Percentiles rank a stretch among this genome's conserved stretches.
These are phyloP conservation scores for Caenorhabditis briggsae DNA, from an alignment of 1,140 invertebrate species.

Conservation along the genomic window DNA sequence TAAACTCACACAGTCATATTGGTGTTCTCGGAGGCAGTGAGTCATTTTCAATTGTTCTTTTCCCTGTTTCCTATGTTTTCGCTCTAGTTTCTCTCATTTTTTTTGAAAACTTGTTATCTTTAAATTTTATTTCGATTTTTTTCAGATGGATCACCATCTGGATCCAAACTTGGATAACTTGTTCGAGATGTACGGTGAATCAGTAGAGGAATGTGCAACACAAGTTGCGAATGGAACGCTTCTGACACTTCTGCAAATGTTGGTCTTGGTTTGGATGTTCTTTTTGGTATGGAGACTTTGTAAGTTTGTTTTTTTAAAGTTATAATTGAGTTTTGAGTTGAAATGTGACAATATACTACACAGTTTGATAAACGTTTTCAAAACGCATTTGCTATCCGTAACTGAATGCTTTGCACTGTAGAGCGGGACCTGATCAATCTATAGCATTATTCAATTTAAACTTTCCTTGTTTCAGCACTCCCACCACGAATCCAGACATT, in stretches of 20 bases:
- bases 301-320: too few species aligned
- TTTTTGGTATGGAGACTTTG: background rate
- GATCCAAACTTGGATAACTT: background rate
- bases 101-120: background rate
- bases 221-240: slow-evolving; percentile 7
- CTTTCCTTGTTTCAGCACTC: background rate
- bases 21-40: background rate
- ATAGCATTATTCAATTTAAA: too few species aligned
- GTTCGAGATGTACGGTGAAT: background rate
- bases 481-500: background rate
- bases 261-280: background rate
- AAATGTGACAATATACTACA: too few species aligned
- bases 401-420: too few species aligned
- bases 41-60: background rate
- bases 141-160: background rate
- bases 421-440: too few species aligned
- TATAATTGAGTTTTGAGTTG: too few species aligned
- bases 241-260: background rate
- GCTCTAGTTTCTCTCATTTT: background rate
- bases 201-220: background rate
- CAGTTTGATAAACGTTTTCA: too few species aligned
- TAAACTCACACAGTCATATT: background rate
- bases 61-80: background rate
- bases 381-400: too few species aligned
- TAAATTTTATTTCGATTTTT: background rate